These are phyloP conservation scores for Miichthys miiuy DNA, from an alignment of 2,797 vertebrate species.

Conservation along the genomic window DNA sequence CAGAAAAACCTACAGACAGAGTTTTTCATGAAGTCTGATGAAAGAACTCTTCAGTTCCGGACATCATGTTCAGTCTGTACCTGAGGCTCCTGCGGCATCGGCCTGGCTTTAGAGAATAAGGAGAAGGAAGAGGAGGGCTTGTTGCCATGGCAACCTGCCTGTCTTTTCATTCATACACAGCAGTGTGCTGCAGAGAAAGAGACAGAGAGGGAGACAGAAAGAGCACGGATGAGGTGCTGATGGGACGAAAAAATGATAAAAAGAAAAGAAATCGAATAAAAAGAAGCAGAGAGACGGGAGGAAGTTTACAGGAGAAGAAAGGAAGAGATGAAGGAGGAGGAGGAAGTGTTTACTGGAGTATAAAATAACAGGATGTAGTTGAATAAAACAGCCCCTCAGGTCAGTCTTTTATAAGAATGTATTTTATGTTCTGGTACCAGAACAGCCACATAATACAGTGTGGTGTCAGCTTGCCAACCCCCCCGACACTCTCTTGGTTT, in stretches of 20 bases:
- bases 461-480: no score
- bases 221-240: slow-evolving; percentile 36
- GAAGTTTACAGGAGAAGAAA: not conserved
- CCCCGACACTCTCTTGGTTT: no score
- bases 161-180: slow-evolving; percentile 29
- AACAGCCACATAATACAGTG: no score
- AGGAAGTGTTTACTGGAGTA: not conserved
- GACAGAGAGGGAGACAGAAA: not conserved
- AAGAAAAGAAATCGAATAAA: not conserved
- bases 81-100: slow-evolving; percentile 36
- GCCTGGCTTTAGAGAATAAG: not conserved
- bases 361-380: not conserved
- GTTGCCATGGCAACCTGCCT: slow-evolving; percentile 51
- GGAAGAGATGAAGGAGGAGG: not conserved
- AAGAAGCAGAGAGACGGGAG: slow-evolving; percentile 4
- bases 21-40: not conserved
- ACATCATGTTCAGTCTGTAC: not conserved
- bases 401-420: not conserved
- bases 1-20: not conserved
- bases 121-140: slow-evolving; percentile 10
- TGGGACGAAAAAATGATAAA: slow-evolving; percentile 21
- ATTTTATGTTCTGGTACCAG: no score
- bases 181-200: slow-evolving; percentile 27
- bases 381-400: not conserved
- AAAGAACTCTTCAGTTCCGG: not conserved